Base-by-base conservation (phyloP, 2,888 invertebrate genomes). In the Agriopis marginaria region DNA sequence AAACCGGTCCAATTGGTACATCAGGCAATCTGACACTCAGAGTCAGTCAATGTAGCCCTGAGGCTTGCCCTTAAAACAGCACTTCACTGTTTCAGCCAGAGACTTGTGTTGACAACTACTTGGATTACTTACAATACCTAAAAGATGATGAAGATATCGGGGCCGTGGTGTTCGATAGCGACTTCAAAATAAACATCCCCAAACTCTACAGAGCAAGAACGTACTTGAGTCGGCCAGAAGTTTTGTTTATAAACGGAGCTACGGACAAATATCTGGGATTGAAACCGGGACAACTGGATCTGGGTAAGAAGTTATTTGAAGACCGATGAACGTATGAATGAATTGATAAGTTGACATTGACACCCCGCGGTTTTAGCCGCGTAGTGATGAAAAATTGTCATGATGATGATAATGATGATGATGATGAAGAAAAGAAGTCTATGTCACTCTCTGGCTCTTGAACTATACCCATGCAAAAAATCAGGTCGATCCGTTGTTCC, bases 91-190 rank as follows among this genome's bases (percentile, higher is more conserved):
- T 75, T 4, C 75, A 93, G 93, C 93, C 93, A 50, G 86, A 89
- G 6, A 49, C 82, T 2, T 83, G 82, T 1, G 44, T 79, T 12
- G 86, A 87, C 0, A 72, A 77, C 53, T 89, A 88, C 55, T 73
- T 72, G 12, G 86, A 89, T 0, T 90, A 82, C 63, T n/a, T 80
- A 0, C 71, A 89, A 63, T 93, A 85, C 68, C 68, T 90, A 7
- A 72, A 77, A 49, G 93, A 93, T 53, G 91, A 95, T 67, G 82
- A 84, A 3, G 90, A 92, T 39, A 88, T 95, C 0, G 95, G 95
- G 14, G 95, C 95, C 0, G 95, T 96, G n/a, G 89, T 95, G 0
- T 83, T 95, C 23, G 95, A 95, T 79, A 89, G 94, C 54, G 95
- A 95, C 75, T 84, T 92, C 55, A 90, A 89, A 76, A 81, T 94